Evolutionary conservation across 2,113 vertebrate genomes (phyloP).

Genomic region (Phyllopteryx taeniolatus): DNA sequence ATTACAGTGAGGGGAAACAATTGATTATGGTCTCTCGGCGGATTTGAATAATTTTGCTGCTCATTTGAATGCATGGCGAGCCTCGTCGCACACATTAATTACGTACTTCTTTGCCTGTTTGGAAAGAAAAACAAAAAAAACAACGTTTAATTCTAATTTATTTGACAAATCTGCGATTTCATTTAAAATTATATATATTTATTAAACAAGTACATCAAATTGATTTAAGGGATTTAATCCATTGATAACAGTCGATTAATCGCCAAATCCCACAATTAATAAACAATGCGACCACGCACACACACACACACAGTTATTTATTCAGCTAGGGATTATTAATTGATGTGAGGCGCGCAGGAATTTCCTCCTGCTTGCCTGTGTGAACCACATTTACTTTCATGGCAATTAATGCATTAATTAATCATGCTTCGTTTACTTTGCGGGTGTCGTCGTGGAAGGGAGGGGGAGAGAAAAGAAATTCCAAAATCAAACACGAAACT

Average conservation of each 20-base stretch:
- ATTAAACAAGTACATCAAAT: neutral
- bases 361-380: slow-evolving; percentile 28
- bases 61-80: neutral
- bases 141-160: neutral
- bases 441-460: slow-evolving; percentile 44
- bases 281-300: slow-evolving; percentile 4
- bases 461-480: slow-evolving; percentile 2
- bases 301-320: slow-evolving; percentile 1
- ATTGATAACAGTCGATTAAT: slow-evolving; percentile 3
- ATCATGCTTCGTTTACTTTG: slow-evolving; percentile 73
- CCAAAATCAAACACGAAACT: neutral
- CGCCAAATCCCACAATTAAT: slow-evolving; percentile 4
- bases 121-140: neutral
- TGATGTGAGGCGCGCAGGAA: slow-evolving; percentile 48
- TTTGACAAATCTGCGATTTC: neutral
- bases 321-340: slow-evolving; percentile 51
- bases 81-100: neutral
- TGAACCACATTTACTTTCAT: slow-evolving; percentile 46
- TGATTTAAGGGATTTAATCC: neutral
- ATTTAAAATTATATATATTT: neutral
- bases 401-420: slow-evolving; percentile 71
- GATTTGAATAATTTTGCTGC: slow-evolving; percentile 4
- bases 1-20: neutral
- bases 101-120: neutral
- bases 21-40: neutral